Conservation (phyloP, 1,140 invertebrate genomes). For the Mya arenaria region DNA sequence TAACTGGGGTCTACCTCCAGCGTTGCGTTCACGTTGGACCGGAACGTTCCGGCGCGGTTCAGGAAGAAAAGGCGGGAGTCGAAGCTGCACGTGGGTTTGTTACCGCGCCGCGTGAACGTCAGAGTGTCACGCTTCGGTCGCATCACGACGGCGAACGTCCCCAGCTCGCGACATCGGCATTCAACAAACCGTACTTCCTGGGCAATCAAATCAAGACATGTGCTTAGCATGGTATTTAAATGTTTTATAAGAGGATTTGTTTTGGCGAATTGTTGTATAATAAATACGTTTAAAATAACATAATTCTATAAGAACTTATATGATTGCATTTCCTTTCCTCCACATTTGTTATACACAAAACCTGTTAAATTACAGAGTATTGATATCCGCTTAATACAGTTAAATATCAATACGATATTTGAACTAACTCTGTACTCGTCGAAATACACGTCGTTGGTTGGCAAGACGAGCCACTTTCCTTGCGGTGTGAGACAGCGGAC, state of each 20-base stretch:
- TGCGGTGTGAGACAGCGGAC: slow-evolving; percentile 58
- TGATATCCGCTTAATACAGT: too few relatives aligned
- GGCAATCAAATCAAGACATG: slow-evolving; percentile 15
- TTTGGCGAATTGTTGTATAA: too few relatives aligned
- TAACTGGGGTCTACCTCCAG: slow-evolving; percentile 57
- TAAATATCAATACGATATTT: too few relatives aligned
- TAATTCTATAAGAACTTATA: too few relatives aligned
- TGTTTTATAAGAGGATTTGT: too few relatives aligned
- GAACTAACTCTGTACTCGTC: slow-evolving; percentile 77
- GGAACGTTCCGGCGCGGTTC: slow-evolving; percentile 56
- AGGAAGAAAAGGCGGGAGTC: slow-evolving; percentile 65
- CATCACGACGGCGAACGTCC: slow-evolving; percentile 63
- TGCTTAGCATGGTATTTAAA: too few relatives aligned
- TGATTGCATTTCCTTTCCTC: too few relatives aligned
- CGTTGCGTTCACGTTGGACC: slow-evolving; percentile 36
- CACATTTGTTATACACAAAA: too few relatives aligned
- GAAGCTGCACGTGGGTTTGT: slow-evolving; percentile 62
- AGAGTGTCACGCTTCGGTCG: slow-evolving; percentile 62
- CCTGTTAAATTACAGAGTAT: too few relatives aligned
- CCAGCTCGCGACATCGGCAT: slow-evolving; percentile 33
- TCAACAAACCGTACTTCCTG: slow-evolving; percentile 71
- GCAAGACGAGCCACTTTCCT: slow-evolving; percentile 68
- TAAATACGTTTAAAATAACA: too few relatives aligned
- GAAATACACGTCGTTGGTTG: slow-evolving; percentile 66
- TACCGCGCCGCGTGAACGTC: slow-evolving; percentile 59